Conservation (phyloP, 2,113 vertebrate species). For the Apus apus region DNA sequence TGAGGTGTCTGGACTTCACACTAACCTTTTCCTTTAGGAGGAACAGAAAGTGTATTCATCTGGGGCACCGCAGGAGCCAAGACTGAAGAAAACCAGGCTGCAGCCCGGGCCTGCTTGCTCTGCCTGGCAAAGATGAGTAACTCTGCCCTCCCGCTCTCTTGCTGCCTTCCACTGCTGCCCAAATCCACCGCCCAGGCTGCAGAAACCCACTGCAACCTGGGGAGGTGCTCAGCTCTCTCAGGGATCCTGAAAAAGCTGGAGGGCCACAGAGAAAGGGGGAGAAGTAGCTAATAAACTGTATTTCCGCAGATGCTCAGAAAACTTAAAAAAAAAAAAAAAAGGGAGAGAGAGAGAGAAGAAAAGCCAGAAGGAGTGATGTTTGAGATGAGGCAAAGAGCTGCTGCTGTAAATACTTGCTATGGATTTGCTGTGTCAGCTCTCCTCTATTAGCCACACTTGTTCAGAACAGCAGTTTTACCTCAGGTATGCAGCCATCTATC, state of each 20-base stretch:
- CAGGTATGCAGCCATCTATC: neutral
- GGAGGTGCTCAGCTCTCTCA: fast-evolving
- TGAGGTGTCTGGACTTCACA: neutral
- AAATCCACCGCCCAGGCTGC: neutral
- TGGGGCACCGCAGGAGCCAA: neutral
- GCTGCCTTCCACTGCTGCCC: neutral
- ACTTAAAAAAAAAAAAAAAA: neutral
- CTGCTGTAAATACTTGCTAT: too few species aligned
- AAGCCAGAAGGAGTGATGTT: neutral
- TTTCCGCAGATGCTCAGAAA: neutral
- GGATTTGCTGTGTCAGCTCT: neutral
- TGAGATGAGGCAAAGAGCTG: neutral
- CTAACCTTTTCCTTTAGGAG: neutral
- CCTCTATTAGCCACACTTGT: neutral
- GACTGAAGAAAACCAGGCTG: neutral
- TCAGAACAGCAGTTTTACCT: neutral
- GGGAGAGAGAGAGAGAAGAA: neutral
- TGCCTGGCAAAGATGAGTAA: neutral
- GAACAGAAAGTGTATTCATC: neutral
- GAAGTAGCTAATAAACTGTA: neutral
- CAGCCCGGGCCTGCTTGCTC: neutral
- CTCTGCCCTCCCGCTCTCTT: fast-evolving
- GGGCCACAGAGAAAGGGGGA: neutral
- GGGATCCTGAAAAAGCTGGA: too few species aligned
- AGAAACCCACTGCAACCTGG: neutral